phyloP scores from a whole-genome alignment of 2,113 vertebrate species.

The Chelonoidis abingdonii region DNA sequence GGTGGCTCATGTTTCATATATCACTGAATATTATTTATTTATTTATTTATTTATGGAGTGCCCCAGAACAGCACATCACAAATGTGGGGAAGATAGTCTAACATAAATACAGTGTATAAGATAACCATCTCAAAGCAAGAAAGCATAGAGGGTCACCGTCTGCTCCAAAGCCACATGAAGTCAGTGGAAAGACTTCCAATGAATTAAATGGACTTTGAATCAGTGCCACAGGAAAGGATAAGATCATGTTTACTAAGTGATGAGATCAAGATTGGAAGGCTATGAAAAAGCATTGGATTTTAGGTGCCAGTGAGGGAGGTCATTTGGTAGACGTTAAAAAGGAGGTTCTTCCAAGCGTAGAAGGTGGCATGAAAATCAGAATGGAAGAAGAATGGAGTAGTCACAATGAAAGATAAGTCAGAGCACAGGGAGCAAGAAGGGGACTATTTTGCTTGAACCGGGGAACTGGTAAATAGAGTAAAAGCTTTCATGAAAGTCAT shows the following conservation, averaged over 20 bases:
- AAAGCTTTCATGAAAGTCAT: neutral
- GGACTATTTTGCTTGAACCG: neutral
- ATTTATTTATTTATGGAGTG: neutral
- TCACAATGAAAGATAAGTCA: neutral
- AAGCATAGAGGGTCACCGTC: neutral
- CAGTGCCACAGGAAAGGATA: neutral
- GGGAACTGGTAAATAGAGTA: neutral
- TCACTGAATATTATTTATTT: neutral
- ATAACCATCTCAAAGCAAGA: rapidly evolving
- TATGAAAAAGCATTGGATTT: neutral
- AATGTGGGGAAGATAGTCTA: neutral
- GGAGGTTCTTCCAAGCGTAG: neutral
- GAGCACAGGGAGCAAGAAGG: neutral
- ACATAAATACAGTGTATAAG: neutral
- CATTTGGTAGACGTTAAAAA: neutral
- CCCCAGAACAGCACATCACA: neutral
- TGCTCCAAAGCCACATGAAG: neutral
- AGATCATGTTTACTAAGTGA: neutral
- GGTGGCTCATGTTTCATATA: neutral
- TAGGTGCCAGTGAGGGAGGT: neutral
- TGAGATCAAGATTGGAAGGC: neutral
- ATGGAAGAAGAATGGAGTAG: neutral
- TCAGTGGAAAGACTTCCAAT: neutral
- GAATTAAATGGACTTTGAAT: neutral
- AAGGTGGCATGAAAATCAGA: neutral